Evolutionary conservation across 2,888 invertebrate species (phyloP).

Genomic region (Cephalotes varians): DNA sequence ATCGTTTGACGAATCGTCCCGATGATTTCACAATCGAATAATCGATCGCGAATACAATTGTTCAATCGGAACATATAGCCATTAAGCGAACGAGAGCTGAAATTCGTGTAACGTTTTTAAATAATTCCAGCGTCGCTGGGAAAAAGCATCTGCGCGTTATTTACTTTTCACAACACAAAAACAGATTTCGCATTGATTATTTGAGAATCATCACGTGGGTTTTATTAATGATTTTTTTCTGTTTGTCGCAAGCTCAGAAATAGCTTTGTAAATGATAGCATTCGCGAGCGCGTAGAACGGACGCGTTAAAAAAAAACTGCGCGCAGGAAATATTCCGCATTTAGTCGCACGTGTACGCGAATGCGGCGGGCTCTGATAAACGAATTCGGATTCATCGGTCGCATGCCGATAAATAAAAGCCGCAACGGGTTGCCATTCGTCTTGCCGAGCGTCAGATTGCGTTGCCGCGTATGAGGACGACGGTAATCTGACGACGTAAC

Average conservation of each 20-base stretch:
- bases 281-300: not conserved
- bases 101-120: not conserved
- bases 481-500: constrained; percentile 35
- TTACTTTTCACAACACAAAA: not conserved
- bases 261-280: not conserved
- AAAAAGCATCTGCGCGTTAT: not conserved
- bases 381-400: constrained; percentile 37
- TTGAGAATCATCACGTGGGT: not conserved
- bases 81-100: not conserved
- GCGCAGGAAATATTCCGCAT: not conserved
- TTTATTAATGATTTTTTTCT: constrained; percentile 2
- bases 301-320: not conserved
- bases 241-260: not conserved
- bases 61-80: not conserved
- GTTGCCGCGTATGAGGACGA: not conserved
- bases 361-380: constrained; percentile 19
- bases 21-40: not conserved
- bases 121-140: not conserved
- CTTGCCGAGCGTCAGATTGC: constrained; percentile 37
- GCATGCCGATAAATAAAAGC: constrained; percentile 65
- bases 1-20: not conserved
- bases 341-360: not conserved
- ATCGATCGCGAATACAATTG: not conserved
- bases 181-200: not conserved
- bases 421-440: constrained; percentile 44